A percentile compares a stretch with the other conserved stretches of the same genome.
Evolutionary conservation across 2,888 invertebrate genomes (phyloP).

Genomic region (Cancer borealis): DNA sequence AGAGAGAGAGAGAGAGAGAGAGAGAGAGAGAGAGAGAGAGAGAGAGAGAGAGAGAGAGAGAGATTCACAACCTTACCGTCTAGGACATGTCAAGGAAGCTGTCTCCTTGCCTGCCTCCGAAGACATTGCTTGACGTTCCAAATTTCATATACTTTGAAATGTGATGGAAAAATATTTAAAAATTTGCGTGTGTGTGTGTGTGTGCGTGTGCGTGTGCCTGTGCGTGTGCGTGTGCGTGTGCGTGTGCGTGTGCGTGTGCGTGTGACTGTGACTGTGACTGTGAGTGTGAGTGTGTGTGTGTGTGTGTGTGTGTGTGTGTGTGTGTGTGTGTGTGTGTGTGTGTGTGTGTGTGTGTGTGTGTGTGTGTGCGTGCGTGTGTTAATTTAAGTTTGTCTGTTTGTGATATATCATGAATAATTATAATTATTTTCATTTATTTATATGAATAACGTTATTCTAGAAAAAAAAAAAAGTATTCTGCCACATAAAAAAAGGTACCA

Average conservation of each 20-base stretch:
- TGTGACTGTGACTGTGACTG: no score
- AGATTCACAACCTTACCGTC: not conserved
- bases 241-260: not conserved
- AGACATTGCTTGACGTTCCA: not conserved
- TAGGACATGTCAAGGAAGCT: not conserved
- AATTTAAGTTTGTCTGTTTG: not conserved
- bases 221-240: not conserved
- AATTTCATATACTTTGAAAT: not conserved
- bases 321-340: conserved; percentile 23
- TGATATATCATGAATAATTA: not conserved
- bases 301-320: not conserved
- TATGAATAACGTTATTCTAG: not conserved
- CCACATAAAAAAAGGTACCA: not conserved
- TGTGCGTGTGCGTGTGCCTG: not conserved
- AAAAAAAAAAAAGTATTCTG: not conserved
- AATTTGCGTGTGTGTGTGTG: not conserved
- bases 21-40: not conserved
- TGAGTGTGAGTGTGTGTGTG: conserved; percentile 2
- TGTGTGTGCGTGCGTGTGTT: not conserved
- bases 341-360: not conserved
- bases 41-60: conserved; percentile 7
- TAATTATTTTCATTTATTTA: not conserved
- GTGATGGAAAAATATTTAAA: not conserved
- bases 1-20: not conserved
- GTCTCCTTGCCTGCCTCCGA: not conserved